These are phyloP conservation scores for Procavia capensis DNA, from an alignment of 2,113 vertebrate species.

Conservation along the genomic window DNA sequence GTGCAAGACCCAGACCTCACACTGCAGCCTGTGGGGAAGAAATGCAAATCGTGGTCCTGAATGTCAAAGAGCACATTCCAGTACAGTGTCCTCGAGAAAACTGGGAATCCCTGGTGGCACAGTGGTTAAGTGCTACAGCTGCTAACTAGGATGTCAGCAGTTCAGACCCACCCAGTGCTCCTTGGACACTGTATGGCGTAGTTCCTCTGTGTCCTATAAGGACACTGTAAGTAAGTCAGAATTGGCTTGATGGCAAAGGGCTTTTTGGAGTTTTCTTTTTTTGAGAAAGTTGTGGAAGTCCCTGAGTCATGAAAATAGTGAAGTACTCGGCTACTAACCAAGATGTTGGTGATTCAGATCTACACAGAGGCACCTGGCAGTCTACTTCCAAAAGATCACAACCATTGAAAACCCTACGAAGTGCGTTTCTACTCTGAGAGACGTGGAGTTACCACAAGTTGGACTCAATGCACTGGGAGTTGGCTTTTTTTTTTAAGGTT, in stretches of 20 bases:
- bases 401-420: background rate
- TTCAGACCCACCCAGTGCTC: background rate
- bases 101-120: background rate
- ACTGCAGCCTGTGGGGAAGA: too few species aligned
- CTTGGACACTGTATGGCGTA: too few species aligned
- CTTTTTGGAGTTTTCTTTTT: too few species aligned
- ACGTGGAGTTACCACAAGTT: background rate
- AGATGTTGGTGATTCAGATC: too few species aligned
- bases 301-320: too few species aligned
- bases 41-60: background rate
- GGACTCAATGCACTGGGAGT: background rate
- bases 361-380: too few species aligned
- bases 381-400: background rate
- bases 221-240: too few species aligned
- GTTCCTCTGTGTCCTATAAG: too few species aligned
- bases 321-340: too few species aligned
- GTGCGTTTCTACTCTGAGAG: background rate
- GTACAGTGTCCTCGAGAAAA: background rate
- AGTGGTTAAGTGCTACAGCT: background rate
- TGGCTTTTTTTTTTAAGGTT: background rate
- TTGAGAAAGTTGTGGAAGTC: too few species aligned
- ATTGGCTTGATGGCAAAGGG: too few species aligned
- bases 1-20: background rate
- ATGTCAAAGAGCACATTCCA: background rate
- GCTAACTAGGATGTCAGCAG: background rate